Evolutionary conservation across 2,113 vertebrate genomes (phyloP).

Genomic region (Barnardius zonarius): DNA sequence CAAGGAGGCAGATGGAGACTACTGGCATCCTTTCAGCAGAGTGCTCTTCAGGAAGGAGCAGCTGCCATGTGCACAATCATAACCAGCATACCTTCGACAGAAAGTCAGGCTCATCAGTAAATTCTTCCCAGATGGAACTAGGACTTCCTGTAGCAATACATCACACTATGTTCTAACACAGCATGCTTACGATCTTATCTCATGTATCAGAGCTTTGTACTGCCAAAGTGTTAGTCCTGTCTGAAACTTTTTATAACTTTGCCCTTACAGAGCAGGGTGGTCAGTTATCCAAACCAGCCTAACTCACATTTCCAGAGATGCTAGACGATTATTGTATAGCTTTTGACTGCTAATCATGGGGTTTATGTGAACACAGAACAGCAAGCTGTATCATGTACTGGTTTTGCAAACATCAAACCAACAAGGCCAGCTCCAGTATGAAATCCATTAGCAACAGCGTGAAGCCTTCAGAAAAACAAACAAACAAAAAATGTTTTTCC

Average conservation of each 20-base stretch:
- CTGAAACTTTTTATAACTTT: not conserved
- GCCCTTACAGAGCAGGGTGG: not conserved
- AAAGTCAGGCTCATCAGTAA: not conserved
- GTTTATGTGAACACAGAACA: not conserved
- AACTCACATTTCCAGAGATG: not conserved
- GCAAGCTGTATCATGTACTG: not conserved
- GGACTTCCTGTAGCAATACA: not conserved
- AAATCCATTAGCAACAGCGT: not conserved
- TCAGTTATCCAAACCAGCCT: not conserved
- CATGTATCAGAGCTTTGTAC: not conserved
- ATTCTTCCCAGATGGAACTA: not conserved
- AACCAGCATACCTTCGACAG: not conserved
- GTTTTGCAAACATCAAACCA: not conserved
- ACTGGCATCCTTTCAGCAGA: not conserved
- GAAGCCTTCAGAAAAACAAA: not conserved
- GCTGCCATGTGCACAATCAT: not conserved
- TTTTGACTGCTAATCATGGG: not conserved
- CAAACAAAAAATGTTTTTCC: not conserved
- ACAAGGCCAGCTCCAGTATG: not conserved
- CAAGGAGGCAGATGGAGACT: not conserved
- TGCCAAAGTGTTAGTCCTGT: not conserved
- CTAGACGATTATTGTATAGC: not conserved
- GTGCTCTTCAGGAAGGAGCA: not conserved
- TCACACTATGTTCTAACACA: not conserved
- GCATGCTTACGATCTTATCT: not conserved